Base-by-base conservation (phyloP, 2,113 vertebrate genomes). In the Pampusana beccarii region DNA sequence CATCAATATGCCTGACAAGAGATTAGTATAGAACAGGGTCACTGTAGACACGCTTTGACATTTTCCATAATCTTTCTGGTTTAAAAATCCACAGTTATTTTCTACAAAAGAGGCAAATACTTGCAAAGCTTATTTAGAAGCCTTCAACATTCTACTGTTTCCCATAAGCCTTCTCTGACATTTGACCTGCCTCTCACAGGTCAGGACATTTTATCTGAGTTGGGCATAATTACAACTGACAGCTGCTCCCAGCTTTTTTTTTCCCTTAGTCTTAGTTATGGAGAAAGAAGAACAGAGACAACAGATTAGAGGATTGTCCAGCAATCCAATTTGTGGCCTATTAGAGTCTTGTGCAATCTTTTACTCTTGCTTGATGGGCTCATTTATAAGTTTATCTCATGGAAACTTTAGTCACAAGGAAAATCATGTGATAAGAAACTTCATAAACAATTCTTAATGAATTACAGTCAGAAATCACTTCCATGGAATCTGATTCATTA, bases 281-380 rank as follows among this genome's bases (percentile, higher is more conserved):
- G 28, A 79, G 89, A 95, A 96, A 95, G 86, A 90, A 90, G 80
- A 94, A 93, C 80, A 80, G 82, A 94, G 48, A 93, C 77, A 92
- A 77, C 79, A 92, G 81, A 96, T 93, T 80, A 78, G 71, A 73
- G 77, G 61, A 88, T 79, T 95, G 81, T 66, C 65, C 86, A 93
- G 88, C 73, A 96, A 96, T 95, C 94, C 93, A 97, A 95, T 96
- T 97, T 97, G 96, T 80, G 80, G 31, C 81, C 93, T 87, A 93
- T 94, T 93, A 84, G 46, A 88, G 83, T 74, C 89, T 53, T 67
- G 26, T 71, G 44, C 40, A 80, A 92, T 93, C 86, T 88, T 92
- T 78, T 60, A 64, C 38, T 72, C 67, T 67, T 77, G 28, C 28
- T 84, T 50, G 72, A 88, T 48, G 83, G 50, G 40, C 53, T 81